These are phyloP conservation scores for Chrysoperla carnea DNA, from an alignment of 1,140 invertebrate species.

Conservation along the genomic window DNA sequence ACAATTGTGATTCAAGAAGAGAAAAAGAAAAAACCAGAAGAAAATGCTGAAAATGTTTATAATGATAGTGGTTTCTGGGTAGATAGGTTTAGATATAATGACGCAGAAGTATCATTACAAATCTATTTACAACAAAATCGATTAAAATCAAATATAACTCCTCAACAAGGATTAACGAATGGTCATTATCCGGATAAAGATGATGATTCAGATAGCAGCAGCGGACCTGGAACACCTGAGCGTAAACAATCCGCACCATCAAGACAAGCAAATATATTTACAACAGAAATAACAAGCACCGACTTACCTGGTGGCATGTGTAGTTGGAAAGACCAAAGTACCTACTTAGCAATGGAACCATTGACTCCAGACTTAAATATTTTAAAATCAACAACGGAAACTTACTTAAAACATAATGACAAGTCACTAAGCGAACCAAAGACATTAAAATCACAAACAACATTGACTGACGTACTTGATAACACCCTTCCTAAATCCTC, in stretches of 20 bases:
- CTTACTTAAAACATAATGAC: too few relatives aligned
- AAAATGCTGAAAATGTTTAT: constrained; percentile 17
- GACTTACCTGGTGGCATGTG: constrained; percentile 60
- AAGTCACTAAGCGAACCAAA: too few relatives aligned
- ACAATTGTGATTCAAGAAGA: too few relatives aligned
- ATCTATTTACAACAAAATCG: constrained; percentile 22
- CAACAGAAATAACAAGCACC: constrained; percentile 47
- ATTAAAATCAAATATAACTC: constrained; percentile 9
- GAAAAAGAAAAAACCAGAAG: too few relatives aligned
- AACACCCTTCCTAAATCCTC: too few relatives aligned
- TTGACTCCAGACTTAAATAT: constrained; percentile 5
- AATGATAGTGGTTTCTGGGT: constrained; percentile 38
- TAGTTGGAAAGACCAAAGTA: constrained; percentile 69
- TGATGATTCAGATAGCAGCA: constrained; percentile 34
- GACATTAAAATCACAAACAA: too few relatives aligned
- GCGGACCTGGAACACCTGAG: constrained; percentile 33
- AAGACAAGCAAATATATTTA: constrained; percentile 17
- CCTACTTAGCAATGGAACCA: constrained; percentile 44
- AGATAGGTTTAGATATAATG: constrained; percentile 36
- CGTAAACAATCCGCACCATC: constrained; percentile 10
- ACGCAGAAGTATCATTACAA: constrained; percentile 39
- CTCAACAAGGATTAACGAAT: constrained; percentile 19
- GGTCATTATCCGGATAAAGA: constrained; percentile 32
- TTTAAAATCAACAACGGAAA: too few relatives aligned
- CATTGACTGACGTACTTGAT: too few relatives aligned